Evolutionary conservation across 2,797 vertebrate genomes (phyloP), one percentile per base, ranked within the genome.

Genomic region (Rhinophrynus dorsalis): DNA sequence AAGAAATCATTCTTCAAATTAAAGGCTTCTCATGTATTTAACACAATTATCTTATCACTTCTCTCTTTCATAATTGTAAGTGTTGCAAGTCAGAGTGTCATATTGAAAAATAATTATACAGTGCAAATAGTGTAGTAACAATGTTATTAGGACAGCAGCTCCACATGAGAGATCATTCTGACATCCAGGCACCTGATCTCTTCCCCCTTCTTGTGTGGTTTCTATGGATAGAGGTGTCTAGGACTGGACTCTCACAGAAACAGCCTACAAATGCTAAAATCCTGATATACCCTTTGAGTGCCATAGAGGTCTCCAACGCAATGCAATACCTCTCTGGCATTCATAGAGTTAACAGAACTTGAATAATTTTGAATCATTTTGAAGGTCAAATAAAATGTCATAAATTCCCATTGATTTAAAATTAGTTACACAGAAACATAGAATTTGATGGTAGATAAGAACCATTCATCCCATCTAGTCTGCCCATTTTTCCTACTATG

Each of bases 61-160:
- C 29, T 42, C 21, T 26, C 45, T 63, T 42, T 73, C 70, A 73
- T 73, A 66, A 66, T 66, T 66, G 70, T 54, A 73, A 5, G 69
- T 51, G 40, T 72, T 58, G 42, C n/a, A 30, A 6, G 70, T 30
- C 15, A 10, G 21, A 13, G 12, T 66, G 62, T 73, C 70, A 73
- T 73, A 73, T 73, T 73, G 59, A 59, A 23, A 29, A 66, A 73
- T 73, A 73, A 73, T 73, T 73, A 66, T 24, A 65, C 26, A 12
- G 26, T 60, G 50, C 23, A 30, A 27, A 27, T 5, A 23, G 45
- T 38, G 45, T 32, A 12, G 23, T 27, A 45, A 47, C 67, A 62
- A 30, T 73, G 37, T 54, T 52, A 66, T 59, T 42, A 57, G 27
- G 40, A n/a, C 6, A 10, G n/a, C 2, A 7, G 26, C 20, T 45